phyloP scores from a whole-genome alignment of 2,113 vertebrate species.

The Myrmecobius fasciatus region DNA sequence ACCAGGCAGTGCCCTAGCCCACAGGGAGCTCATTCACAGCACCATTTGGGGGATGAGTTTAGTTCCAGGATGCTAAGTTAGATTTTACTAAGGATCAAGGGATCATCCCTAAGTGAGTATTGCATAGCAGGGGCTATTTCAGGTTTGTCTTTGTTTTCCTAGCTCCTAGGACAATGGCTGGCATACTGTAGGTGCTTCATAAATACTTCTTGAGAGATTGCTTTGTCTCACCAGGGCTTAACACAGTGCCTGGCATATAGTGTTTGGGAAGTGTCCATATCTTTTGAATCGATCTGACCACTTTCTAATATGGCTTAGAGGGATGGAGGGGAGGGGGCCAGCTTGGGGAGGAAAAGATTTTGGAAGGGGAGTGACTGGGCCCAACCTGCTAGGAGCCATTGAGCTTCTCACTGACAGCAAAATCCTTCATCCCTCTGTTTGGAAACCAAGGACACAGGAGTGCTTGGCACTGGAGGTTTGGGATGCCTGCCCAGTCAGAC shows the following conservation, averaged over 20 bases:
- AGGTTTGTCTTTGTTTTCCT: not conserved
- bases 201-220: not conserved
- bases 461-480: not conserved
- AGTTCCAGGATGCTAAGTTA: not conserved
- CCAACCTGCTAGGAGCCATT: not conserved
- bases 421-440: not conserved
- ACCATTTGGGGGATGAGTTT: not conserved
- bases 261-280: not conserved
- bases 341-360: not conserved
- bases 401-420: not conserved
- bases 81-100: not conserved
- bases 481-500: not conserved
- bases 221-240: not conserved
- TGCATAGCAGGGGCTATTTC: not conserved
- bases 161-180: not conserved
- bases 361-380: not conserved
- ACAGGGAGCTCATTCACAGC: not conserved
- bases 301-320: not conserved
- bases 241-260: not conserved
- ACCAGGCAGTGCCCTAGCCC: not conserved
- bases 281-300: not conserved
- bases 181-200: not conserved
- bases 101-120: not conserved
- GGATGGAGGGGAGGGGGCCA: not conserved
- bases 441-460: not conserved